Evolutionary conservation across 2,113 vertebrate genomes (phyloP).

Genomic region (Peromyscus polionotus): DNA sequence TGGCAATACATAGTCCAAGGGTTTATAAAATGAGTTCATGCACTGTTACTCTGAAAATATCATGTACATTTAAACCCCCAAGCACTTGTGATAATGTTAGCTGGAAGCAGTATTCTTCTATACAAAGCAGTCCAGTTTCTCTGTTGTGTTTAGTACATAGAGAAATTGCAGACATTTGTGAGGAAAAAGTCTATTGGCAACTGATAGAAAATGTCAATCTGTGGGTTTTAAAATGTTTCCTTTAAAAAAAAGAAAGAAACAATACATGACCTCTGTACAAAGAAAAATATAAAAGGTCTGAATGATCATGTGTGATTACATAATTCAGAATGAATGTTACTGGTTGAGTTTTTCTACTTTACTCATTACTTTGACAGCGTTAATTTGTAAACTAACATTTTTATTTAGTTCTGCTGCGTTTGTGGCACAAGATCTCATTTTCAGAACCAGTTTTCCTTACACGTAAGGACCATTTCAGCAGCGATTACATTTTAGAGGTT

Average conservation of each 20-base stretch:
- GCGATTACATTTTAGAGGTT: constrained; percentile 88
- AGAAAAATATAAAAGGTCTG: constrained; percentile 77
- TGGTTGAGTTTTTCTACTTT: constrained; percentile 54
- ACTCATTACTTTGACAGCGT: constrained; percentile 67
- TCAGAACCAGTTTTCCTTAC: constrained; percentile 81
- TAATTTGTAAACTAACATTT: constrained; percentile 65
- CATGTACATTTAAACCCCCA: constrained; percentile 82
- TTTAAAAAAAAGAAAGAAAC: constrained; percentile 33
- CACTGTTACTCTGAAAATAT: constrained; percentile 88
- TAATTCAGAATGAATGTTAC: constrained; percentile 72
- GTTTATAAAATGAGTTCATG: constrained; percentile 89
- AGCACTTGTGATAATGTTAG: constrained; percentile 78
- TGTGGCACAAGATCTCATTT: constrained; percentile 87
- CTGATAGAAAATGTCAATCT: constrained; percentile 65
- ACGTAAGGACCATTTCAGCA: constrained; percentile 90
- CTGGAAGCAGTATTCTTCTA: constrained; percentile 74
- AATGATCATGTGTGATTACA: constrained; percentile 52
- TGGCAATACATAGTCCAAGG: constrained; percentile 88
- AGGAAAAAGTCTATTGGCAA: constrained; percentile 58
- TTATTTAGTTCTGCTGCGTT: constrained; percentile 70
- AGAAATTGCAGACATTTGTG: constrained; percentile 78
- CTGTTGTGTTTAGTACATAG: constrained; percentile 69
- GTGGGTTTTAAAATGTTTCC: constrained; percentile 71
- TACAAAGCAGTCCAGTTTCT: constrained; percentile 81
- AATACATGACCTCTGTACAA: constrained; percentile 75